Base-by-base conservation (phyloP, 2,113 vertebrate species). In the Ictidomys tridecemlineatus region DNA sequence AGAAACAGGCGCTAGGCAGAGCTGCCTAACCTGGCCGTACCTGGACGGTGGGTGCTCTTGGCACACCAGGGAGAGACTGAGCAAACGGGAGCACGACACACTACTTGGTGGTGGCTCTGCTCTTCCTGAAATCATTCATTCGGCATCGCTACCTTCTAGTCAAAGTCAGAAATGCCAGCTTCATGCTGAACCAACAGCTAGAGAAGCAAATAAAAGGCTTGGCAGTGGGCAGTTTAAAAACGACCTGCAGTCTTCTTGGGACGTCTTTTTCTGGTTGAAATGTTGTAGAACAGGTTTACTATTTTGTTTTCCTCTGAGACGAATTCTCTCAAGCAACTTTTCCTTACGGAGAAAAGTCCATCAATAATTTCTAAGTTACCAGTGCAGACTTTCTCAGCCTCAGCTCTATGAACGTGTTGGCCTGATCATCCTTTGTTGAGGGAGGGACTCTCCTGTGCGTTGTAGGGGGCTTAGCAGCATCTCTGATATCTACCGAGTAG, bases 41-140 rank as follows among this genome's bases (percentile, higher is more conserved):
- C 58, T 85, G 53, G 69, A 95, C 67, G 45, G 17, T 51, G 45
- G 76, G 34, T 18, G 10, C 26, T 53, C 63, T 37, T 77, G 70
- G 65, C 45, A 48, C 61, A 78, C 34, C 30, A 30, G 69, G 37
- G 26, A 87, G 70, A 94, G 92, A 76, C 11, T 70, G 74, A 92
- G 83, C 89, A 85, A 94, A 93, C 76, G 42, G 58, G 61, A 30
- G 1, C 0, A 42, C 88, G 77, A 77, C 0, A n/a, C 24, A 63
- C 51, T n/a, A 16, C 48, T 20, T 77, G 48, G 91, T 79, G 14
- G 39, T 14, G 82, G 58, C 7, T 80, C 85, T 37, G n/a, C 1
- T 90, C 77, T 72, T 84, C 70, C 92, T 69, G 78, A 74, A 91
- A 74, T 56, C 89, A 76, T 76, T 65, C 79, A 39, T 51, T 84